Base-by-base conservation (phyloP, 2,113 vertebrate species). In the Apodemus sylvaticus region DNA sequence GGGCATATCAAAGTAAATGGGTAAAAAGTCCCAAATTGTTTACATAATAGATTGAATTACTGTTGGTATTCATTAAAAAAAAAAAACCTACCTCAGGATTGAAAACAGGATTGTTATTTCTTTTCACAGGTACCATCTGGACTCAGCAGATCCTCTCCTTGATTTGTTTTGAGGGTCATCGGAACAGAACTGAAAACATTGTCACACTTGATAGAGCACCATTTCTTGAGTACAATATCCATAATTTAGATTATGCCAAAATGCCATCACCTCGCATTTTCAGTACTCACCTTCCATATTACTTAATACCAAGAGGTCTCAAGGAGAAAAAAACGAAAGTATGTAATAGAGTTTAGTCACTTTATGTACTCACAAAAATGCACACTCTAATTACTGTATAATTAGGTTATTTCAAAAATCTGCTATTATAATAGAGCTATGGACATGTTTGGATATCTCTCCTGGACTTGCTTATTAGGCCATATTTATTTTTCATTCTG, bases 101-200 rank as follows among this genome's bases (percentile, higher is more conserved):
- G 11, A 85, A 62, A 85, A 45, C 24, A 5, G 0, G n/a, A 64
- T 82, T 81, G 36, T 64, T 62, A 45, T 73, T 77, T 95, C 20
- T 97, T 78, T 97, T 94, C 31, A 81, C 79, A 98, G 98, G 98
- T 68, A 98, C 98, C 29, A 71, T 98, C 71, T 98, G 98, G 98
- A 92, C 94, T 66, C 97, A 98, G 71, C 97, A 98, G 39, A 98
- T 98, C 95, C 24, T 98, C 93, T 98, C 94, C 53, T 74, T 98
- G 86, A 98, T 98, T 91, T 90, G 97, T 74, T 95, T 97, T 86
- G 97, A 98, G 89, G 96, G 92, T 12, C 95, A 98, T 85, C 86
- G 96, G 2, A 94, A 98, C 3, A 93, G 88, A 93, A 97, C 94
- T 76, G 53, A 98, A 92, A 36, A 77, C 3, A 5, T 95, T 12